Base-by-base conservation (phyloP, 2,888 invertebrate species). In the Pyrochroa serraticornis region DNA sequence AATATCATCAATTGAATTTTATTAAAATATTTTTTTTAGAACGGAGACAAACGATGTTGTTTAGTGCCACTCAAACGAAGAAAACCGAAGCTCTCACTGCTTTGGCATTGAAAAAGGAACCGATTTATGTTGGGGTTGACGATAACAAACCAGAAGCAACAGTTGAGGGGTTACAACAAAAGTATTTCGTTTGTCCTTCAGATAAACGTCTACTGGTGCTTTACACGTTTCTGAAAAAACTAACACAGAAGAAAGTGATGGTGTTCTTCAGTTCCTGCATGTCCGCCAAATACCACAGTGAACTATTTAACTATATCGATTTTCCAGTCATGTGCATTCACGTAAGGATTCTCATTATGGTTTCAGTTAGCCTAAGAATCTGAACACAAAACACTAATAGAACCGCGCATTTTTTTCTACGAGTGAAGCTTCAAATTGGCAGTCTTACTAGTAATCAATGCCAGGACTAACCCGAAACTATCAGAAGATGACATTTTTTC, bases 211-310 rank as follows among this genome's bases (percentile, higher is more conserved):
- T 98, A 77, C 84, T 97, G 61, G 87, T 99, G 8, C 84, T 99
- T n/a, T 98, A 97, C 79, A 97, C 98, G 62, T 98, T 99, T 81
- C 83, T 99, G 10, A 97, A 97, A 80, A 97, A 94, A 81, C 97
- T 97, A 76, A 85, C 90, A 46, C 92, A 91, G 83, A 96, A 95
- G 85, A 94, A 94, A 80, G 93, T 97, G 53, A 93, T 97, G 87
- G 97, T 98, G 1, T 99, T 99, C 83, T 92, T 98, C 79, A 97
- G 95, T 49, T 95, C 97, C 0, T 98, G 98, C 77, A 92, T 96
- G 90, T 92, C 97, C 6, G 98, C 98, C 36, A 97, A 97, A 79
- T 98, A 88, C 78, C 94, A 97, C 75, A 89, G 95, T 75, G 97
- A 98, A 75, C 84, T 99, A 6, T 87, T 99, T 68, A 98, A 98